Evolutionary conservation across 2,797 vertebrate species (phyloP).

Genomic region (Neostethus bicornis): DNA sequence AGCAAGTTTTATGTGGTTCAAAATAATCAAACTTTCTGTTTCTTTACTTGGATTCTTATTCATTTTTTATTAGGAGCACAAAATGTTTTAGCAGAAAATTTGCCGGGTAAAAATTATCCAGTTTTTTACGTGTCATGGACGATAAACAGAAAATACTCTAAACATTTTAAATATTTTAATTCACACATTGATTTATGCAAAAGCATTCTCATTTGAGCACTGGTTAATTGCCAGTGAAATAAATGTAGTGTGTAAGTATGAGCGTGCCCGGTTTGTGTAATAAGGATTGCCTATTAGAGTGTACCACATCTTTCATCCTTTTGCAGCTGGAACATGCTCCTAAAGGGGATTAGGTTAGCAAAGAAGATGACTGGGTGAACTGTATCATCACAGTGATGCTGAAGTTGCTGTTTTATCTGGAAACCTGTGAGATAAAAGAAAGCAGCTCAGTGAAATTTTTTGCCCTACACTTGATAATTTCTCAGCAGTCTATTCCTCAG

Average conservation of each 20-base stretch:
- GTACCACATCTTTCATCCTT: neutral
- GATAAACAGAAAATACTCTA: neutral
- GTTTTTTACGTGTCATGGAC: conserved; percentile 1
- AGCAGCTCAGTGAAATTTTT: conserved; percentile 4
- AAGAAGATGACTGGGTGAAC: conserved; percentile 1
- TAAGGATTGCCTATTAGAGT: neutral
- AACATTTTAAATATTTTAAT: neutral
- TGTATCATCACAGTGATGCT: conserved; percentile 12
- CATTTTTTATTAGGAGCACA: neutral
- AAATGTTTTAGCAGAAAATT: conserved; percentile 3
- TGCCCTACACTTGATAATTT: conserved; percentile 28
- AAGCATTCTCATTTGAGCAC: conserved; percentile 1
- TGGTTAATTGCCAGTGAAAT: neutral
- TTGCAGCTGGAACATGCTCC: neutral
- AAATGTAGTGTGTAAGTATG: neutral
- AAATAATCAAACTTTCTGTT: too few species aligned
- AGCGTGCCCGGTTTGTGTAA: neutral
- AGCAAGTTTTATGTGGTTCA: too few species aligned
- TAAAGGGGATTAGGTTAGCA: neutral
- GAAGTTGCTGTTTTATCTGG: neutral
- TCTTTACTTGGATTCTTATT: too few species aligned
- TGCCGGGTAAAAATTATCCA: neutral
- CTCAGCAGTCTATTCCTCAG: conserved; percentile 26
- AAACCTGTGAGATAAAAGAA: neutral
- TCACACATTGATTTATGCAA: neutral